phyloP scores from a whole-genome alignment of 2,888 invertebrate genomes.

The Idaea straminata region DNA sequence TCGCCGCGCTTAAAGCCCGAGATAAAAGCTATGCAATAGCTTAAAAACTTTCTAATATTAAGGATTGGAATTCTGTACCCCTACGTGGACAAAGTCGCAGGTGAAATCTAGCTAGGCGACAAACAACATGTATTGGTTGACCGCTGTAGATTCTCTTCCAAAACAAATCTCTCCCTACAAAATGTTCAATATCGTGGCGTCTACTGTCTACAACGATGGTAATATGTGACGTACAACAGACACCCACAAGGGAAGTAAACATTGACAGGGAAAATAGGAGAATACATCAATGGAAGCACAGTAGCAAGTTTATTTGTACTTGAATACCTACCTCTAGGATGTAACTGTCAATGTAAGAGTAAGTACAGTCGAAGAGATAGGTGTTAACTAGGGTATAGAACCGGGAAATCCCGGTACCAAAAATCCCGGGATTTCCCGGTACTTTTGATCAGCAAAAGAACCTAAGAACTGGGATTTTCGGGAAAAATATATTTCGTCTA shows the following conservation, averaged over 20 bases:
- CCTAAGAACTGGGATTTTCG: too few species aligned
- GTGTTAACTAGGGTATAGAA: not conserved
- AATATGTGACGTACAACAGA: not conserved
- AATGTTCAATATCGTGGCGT: not conserved
- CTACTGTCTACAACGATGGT: not conserved
- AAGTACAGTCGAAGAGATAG: not conserved
- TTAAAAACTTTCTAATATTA: too few species aligned
- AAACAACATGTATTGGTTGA: too few species aligned
- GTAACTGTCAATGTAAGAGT: not conserved
- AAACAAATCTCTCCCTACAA: not conserved
- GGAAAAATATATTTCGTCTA: too few species aligned
- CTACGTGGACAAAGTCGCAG: too few species aligned
- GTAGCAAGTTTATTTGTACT: not conserved
- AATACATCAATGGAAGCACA: not conserved
- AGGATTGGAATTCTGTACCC: too few species aligned
- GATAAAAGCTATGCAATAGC: too few species aligned
- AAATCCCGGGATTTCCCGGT: too few species aligned
- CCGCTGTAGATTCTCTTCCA: not conserved
- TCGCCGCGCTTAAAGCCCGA: too few species aligned
- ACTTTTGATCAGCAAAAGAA: too few species aligned
- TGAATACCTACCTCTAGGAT: not conserved
- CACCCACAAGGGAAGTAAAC: not conserved
- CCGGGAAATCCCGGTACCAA: too few species aligned
- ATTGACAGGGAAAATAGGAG: not conserved
- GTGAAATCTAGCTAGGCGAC: too few species aligned